phyloP scores from a whole-genome alignment of 2,888 invertebrate genomes.

The Galerucella nymphaeae region DNA sequence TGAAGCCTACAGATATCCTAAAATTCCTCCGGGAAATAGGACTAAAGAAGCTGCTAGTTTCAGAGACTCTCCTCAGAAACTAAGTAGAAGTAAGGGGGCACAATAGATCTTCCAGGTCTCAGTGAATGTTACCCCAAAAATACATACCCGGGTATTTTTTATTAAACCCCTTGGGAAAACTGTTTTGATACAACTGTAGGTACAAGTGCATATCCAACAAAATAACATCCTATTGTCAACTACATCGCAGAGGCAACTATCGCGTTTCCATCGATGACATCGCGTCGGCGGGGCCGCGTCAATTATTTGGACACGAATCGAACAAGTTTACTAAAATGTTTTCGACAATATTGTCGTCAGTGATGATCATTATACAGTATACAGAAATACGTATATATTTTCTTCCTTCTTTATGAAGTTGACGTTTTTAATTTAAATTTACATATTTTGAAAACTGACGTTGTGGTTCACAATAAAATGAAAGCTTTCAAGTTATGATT shows the following conservation, averaged over 20 bases:
- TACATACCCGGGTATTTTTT: not conserved
- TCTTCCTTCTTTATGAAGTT: not conserved
- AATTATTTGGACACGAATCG: conserved; percentile 51
- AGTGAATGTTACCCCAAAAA: too few species aligned
- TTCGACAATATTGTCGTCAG: conserved; percentile 27
- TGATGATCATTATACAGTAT: conserved; percentile 24
- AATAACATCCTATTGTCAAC: conserved; percentile 26
- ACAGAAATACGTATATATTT: conserved; percentile 3
- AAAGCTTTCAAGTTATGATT: too few species aligned
- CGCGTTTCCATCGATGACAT: conserved; percentile 27
- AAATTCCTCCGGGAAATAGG: too few species aligned
- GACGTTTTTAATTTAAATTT: not conserved
- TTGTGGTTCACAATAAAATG: too few species aligned
- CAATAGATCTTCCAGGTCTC: too few species aligned
- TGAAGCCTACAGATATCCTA: too few species aligned
- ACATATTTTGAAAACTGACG: not conserved
- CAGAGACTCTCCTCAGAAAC: too few species aligned
- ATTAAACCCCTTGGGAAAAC: not conserved
- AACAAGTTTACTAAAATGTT: conserved; percentile 51
- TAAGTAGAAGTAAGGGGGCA: too few species aligned
- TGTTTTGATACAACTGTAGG: not conserved
- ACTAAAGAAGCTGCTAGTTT: too few species aligned
- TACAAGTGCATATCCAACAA: conserved; percentile 21
- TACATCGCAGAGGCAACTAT: conserved; percentile 10
- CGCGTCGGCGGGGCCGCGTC: conserved; percentile 39